Base-by-base conservation (phyloP, 2,113 vertebrate species). In the Mirounga angustirostris region DNA sequence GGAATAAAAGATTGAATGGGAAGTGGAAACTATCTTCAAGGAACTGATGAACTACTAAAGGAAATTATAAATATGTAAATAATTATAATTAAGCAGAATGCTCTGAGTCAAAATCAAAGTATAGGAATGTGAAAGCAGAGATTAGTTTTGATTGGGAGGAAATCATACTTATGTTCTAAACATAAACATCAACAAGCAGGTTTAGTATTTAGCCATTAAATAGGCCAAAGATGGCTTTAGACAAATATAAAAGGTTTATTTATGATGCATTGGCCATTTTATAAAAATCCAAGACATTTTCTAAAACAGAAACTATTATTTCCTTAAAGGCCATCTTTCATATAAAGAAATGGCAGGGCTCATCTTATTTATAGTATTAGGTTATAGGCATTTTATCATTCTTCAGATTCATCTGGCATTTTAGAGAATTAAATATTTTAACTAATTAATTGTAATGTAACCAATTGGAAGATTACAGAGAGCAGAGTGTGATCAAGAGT, bases 381-480 rank as follows among this genome's bases (percentile, higher is more conserved):
- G 61, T 93, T 65, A 84, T 52, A 79, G 87, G 79, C 95, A 98
- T 97, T 98, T 93, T 97, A 91, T 67, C 93, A 98, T 96, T 95
- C 80, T 91, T 96, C 76, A 97, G 95, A 97, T 95, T 98, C 81
- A 96, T 92, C 65, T 97, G 89, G 84, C 79, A 98, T 97, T 98
- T 98, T 96, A 95, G 73, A 93, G 92, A 97, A 97, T 98, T 97
- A 97, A 95, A 95, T 98, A 94, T 50, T 98, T 87, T 96, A 97
- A 98, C 46, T 33, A 89, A 86, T 26, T 43, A 81, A 78, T 10
- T 98, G 89, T 97, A 98, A 95, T 40, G 92, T 19, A 95, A 97
- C 83, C 87, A 97, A 80, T 56, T 97, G 89, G 83, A 98, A 98
- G 94, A 95, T 87, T 96, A 96, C 50, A 95, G 33, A 89, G n/a